Evolutionary conservation across 2,113 vertebrate species (phyloP).

Genomic region (Brevimyrus niger): DNA sequence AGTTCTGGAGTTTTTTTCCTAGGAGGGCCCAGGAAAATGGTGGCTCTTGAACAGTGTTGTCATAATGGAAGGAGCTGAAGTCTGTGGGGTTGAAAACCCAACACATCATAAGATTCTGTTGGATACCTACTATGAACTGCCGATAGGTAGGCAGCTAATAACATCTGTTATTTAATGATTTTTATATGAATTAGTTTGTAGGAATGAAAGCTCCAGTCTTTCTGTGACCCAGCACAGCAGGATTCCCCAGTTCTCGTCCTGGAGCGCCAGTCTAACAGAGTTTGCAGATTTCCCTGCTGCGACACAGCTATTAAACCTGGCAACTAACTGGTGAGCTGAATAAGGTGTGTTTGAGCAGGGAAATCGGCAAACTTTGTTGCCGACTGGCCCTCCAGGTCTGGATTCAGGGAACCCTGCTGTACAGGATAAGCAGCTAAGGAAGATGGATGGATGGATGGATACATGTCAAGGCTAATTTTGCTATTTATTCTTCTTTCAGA

Average conservation of each 20-base stretch:
- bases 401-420: neutral
- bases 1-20: conserved; percentile 18
- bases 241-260: neutral
- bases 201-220: neutral
- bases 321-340: neutral
- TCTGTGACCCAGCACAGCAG: neutral
- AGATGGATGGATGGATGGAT: neutral
- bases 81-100: conserved; percentile 46
- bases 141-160: conserved; percentile 41
- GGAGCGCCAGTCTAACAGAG: neutral
- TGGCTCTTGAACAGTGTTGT: conserved; percentile 51
- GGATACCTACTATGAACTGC: conserved; percentile 48
- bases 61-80: conserved; percentile 42
- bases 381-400: too few relatives aligned
- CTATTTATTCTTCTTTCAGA: conserved; percentile 13
- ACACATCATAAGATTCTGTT: conserved; percentile 49
- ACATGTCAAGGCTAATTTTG: neutral
- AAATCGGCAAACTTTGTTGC: too few relatives aligned
- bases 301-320: neutral
- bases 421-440: neutral
- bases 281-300: neutral
- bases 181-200: neutral
- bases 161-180: neutral
- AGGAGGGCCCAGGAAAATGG: conserved; percentile 55
- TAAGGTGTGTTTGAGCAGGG: neutral